Conservation (phyloP, 2,113 vertebrate genomes). For the Pelvicachromis taeniatus region DNA sequence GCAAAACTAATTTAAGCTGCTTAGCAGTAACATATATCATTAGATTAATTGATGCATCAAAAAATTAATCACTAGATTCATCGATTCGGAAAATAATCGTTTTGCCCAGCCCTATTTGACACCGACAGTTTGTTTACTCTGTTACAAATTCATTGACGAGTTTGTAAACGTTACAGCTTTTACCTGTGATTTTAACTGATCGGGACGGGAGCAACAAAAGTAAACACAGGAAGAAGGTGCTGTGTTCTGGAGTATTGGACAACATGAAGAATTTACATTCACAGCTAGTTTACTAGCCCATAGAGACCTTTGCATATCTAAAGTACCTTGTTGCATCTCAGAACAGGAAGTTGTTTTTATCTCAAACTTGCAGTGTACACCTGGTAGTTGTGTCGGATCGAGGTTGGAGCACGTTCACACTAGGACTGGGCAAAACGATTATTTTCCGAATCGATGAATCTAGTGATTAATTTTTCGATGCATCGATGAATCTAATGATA, state of each 20-base stretch:
- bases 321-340: background rate
- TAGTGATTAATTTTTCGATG: too few relatives aligned
- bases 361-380: background rate
- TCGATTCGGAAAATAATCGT: too few relatives aligned
- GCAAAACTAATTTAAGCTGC: too few relatives aligned
- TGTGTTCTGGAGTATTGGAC: background rate
- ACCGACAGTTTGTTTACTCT: background rate
- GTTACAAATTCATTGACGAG: rapidly evolving
- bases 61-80: too few relatives aligned
- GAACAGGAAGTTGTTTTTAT: background rate
- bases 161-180: background rate
- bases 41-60: too few relatives aligned
- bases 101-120: too few relatives aligned
- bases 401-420: background rate
- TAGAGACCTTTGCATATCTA: background rate
- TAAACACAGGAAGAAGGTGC: background rate
- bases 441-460: too few relatives aligned
- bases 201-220: background rate
- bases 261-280: background rate
- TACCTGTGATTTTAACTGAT: background rate
- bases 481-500: too few relatives aligned
- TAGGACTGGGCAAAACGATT: too few relatives aligned
- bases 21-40: too few relatives aligned
- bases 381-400: background rate
- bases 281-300: background rate